Evolutionary conservation across 2,888 invertebrate genomes (phyloP).

Genomic region (Antheraea yamamai): DNA sequence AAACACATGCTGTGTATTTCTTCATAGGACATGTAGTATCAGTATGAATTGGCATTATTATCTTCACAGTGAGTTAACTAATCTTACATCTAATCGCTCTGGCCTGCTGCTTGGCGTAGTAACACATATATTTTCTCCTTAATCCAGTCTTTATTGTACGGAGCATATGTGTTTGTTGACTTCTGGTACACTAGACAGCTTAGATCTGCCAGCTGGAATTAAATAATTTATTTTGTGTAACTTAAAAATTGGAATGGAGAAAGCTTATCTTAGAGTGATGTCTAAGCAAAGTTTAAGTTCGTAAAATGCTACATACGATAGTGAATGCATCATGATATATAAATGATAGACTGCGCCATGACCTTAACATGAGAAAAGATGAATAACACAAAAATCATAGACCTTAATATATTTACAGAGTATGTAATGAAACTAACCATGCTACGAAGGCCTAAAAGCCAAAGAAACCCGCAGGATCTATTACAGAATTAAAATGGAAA

Average conservation of each 20-base stretch:
- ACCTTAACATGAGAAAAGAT: neutral
- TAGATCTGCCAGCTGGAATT: conserved; percentile 90
- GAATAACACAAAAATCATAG: no score
- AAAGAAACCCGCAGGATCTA: no score
- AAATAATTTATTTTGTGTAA: conserved; percentile 1
- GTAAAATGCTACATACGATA: neutral
- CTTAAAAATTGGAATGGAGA: neutral
- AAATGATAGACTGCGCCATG: neutral
- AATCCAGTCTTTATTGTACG: conserved; percentile 99
- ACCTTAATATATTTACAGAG: no score
- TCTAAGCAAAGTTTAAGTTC: no score
- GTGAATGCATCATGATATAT: neutral
- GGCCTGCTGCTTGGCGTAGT: conserved; percentile 94
- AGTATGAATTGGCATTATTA: neutral
- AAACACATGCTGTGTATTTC: neutral
- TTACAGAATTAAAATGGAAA: no score
- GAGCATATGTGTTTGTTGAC: conserved; percentile 96
- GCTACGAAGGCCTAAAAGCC: no score
- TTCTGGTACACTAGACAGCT: conserved; percentile 98
- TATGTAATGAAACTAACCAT: no score
- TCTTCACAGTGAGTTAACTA: neutral
- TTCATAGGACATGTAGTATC: neutral
- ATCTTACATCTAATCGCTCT: conserved; percentile 53
- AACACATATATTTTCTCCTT: conserved; percentile 99
- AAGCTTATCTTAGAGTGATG: no score